These are phyloP conservation scores for Acronicta leporina DNA, from an alignment of 2,888 invertebrate species.

Conservation along the genomic window DNA sequence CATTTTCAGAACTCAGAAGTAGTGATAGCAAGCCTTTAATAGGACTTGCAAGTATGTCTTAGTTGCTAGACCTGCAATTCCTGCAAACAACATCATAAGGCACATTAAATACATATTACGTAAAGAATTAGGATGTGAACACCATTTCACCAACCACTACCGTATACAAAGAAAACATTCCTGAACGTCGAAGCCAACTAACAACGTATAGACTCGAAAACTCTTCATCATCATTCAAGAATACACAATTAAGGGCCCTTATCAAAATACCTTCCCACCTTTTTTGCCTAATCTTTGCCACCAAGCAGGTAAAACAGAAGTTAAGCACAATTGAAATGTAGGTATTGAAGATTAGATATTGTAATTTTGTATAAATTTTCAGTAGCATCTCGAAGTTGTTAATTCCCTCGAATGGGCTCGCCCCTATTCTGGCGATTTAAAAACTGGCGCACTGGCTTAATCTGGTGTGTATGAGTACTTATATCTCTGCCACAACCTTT, in stretches of 20 bases:
- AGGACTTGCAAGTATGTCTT: too few species aligned
- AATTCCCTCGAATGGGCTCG: too few species aligned
- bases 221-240: slow-evolving; percentile 68
- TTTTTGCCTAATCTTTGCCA: slow-evolving; percentile 58
- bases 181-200: slow-evolving; percentile 37
- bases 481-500: too few species aligned
- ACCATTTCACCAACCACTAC: slow-evolving; percentile 10
- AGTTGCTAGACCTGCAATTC: too few species aligned
- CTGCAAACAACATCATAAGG: slow-evolving; percentile 8
- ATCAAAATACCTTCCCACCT: slow-evolving; percentile 71
- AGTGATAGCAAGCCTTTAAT: too few species aligned
- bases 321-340: not conserved
- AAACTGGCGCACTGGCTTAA: too few species aligned
- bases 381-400: too few species aligned
- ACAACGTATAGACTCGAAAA: slow-evolving; percentile 58
- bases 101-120: not conserved
- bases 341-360: too few species aligned
- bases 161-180: slow-evolving; percentile 42
- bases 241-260: slow-evolving; percentile 72
- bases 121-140: slow-evolving; percentile 17
- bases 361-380: not conserved
- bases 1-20: too few species aligned
- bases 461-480: too few species aligned
- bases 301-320: slow-evolving; percentile 36
- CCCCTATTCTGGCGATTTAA: too few species aligned